Base-by-base conservation (phyloP, 2,888 invertebrate species). In the Plebejus melissa region DNA sequence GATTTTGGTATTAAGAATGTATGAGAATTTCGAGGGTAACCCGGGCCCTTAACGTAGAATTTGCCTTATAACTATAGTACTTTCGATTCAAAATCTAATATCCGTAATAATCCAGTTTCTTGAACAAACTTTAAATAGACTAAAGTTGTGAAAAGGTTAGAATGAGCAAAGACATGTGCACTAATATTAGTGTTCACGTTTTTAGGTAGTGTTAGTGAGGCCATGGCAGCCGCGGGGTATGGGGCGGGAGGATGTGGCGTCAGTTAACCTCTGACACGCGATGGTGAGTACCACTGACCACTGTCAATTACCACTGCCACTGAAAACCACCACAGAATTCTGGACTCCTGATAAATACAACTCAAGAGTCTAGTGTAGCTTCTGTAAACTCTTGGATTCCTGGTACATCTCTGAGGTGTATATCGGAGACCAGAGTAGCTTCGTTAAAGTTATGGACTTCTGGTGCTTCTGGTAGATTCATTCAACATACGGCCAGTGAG, bases 181-280 rank as follows among this genome's bases (percentile, higher is more conserved):
- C 58, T 58, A 58, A 58, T 58, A 2, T 9, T 22, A 22, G 58
- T 69, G 69, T 69, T 69, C 28, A 69, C 69, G 9, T 69, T 69
- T 69, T 69, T 69, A 69, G 69, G 69, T 69, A 69, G 32, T 13
- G 36, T 32, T 69, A 69, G 69, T 69, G 69, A 36, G 28, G 69
- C 69, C 69, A 32, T 69, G 69, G 69, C 58, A 22, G 58, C 58
- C 58, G 58, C 58, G 22, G 58, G 58, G 58, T n/a, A 22, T 22
- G 58, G 58, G 22, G 58, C 58, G 58, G 69, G 28, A 16, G 69
- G 4, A 69, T 69, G 69, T 69, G 69, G 69, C 69, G 36, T 60
- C 60, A 60, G 60, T 69, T 69, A 69, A 69, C 69, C 36, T 36
- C 69, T 69, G 69, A 69, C 69, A 69, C 69, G 69, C 32, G 36